Evolutionary conservation across 1,140 invertebrate genomes (phyloP).

Genomic region (Brachionus rotundiformis): DNA sequence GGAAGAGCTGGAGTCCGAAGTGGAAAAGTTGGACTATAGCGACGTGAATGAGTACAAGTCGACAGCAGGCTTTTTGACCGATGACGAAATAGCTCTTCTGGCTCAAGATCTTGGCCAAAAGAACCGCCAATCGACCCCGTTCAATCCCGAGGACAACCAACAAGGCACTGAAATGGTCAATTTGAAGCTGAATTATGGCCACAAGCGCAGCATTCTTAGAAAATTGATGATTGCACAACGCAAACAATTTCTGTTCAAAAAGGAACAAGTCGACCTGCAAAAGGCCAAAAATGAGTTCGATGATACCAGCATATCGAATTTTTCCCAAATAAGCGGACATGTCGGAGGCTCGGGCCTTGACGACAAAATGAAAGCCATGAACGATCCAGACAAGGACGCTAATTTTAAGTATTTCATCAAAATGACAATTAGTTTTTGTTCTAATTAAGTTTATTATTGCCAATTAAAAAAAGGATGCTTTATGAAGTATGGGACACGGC

Average conservation of each 20-base stretch:
- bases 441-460: too few relatives aligned
- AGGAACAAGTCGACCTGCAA: slow-evolving; percentile 44
- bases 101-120: slow-evolving; percentile 29
- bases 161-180: slow-evolving; percentile 29
- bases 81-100: slow-evolving; percentile 41
- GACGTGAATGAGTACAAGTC: slow-evolving; percentile 46
- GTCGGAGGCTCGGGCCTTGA: not conserved
- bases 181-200: slow-evolving; percentile 38
- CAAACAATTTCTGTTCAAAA: slow-evolving; percentile 48
- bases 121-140: slow-evolving; percentile 48
- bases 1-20: slow-evolving; percentile 41
- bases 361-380: not conserved
- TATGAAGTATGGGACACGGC: slow-evolving; percentile 51
- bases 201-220: slow-evolving; percentile 35
- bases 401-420: slow-evolving; percentile 9
- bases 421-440: not conserved
- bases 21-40: slow-evolving; percentile 39
- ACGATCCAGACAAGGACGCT: not conserved
- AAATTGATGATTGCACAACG: slow-evolving; percentile 48
- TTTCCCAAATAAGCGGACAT: slow-evolving; percentile 41
- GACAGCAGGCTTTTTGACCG: slow-evolving; percentile 32
- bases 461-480: slow-evolving; percentile 21
- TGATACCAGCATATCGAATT: slow-evolving; percentile 44
- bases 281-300: slow-evolving; percentile 29
- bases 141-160: slow-evolving; percentile 14